phyloP scores from a whole-genome alignment of 2,797 vertebrate species.

The Protonibea diacanthus region DNA sequence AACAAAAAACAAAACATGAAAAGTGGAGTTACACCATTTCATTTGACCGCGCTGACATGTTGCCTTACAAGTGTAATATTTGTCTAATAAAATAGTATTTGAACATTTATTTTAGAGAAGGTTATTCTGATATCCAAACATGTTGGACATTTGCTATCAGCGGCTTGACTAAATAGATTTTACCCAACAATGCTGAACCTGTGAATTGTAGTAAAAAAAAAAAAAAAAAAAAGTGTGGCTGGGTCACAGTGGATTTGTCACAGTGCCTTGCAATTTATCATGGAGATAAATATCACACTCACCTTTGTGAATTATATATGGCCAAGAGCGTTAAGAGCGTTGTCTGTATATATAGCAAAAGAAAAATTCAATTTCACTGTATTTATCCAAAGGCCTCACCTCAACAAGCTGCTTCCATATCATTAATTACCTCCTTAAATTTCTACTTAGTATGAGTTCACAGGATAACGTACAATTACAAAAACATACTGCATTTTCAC shows the following conservation, averaged over 20 bases:
- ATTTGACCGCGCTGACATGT: background rate
- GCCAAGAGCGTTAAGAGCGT: conserved; percentile 30
- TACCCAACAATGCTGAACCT: background rate
- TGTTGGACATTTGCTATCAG: conserved; percentile 8
- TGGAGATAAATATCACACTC: conserved; percentile 35
- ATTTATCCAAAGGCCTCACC: background rate
- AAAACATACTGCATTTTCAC: too few relatives aligned
- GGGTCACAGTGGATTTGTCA: conserved; percentile 37
- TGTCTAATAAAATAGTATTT: background rate
- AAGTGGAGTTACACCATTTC: background rate
- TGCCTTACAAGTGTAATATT: background rate
- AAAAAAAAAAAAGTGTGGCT: conserved; percentile 4
- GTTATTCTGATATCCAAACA: conserved; percentile 8
- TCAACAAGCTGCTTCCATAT: background rate
- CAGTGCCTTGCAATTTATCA: conserved; percentile 30
- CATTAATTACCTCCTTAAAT: background rate
- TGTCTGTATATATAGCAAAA: background rate
- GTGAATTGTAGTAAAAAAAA: background rate
- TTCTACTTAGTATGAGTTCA: background rate
- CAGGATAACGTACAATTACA: background rate
- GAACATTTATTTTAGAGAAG: background rate
- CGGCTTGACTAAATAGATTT: conserved; percentile 11
- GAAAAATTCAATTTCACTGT: background rate
- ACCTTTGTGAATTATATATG: conserved; percentile 37
- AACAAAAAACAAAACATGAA: conserved; percentile 3